These are phyloP conservation scores for Oncorhynchus masou DNA, from an alignment of 2,113 vertebrate species.

Conservation along the genomic window DNA sequence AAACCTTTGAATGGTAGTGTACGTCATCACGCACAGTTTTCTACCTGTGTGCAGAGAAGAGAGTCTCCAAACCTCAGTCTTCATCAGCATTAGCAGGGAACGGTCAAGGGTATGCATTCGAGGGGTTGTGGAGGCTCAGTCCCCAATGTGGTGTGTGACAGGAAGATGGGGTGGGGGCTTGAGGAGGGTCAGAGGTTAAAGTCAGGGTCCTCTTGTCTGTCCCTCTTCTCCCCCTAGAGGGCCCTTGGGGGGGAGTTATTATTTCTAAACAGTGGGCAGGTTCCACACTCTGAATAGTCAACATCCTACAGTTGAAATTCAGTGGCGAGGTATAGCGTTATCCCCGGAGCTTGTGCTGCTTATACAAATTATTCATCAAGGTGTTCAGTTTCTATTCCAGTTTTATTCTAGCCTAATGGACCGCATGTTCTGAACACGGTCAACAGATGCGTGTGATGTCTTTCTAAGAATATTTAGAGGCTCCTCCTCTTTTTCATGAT, in stretches of 20 bases:
- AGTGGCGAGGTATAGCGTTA: no score
- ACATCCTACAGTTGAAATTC: no score
- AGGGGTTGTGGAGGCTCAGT: neutral
- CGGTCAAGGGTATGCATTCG: no score
- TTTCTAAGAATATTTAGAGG: neutral
- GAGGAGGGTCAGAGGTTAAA: neutral
- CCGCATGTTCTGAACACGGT: neutral
- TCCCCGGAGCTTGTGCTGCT: no score
- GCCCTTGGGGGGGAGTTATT: neutral
- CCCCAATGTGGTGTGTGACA: neutral
- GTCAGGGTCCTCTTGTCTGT: neutral
- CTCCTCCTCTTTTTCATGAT: slow-evolving; percentile 24
- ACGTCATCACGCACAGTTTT: no score
- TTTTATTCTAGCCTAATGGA: neutral
- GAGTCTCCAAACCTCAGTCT: no score
- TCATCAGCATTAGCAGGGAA: no score
- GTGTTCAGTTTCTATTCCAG: neutral
- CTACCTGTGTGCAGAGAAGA: no score
- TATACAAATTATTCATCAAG: neutral
- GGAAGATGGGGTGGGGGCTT: neutral
- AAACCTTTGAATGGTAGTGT: no score
- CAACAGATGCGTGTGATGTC: neutral
- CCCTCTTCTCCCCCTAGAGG: neutral
- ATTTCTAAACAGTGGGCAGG: no score
- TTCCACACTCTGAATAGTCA: no score